Percentiles rank a stretch among this genome's conserved stretches.
Conservation (phyloP, 2,888 invertebrate species). For the Lasioglossum calceatum region DNA sequence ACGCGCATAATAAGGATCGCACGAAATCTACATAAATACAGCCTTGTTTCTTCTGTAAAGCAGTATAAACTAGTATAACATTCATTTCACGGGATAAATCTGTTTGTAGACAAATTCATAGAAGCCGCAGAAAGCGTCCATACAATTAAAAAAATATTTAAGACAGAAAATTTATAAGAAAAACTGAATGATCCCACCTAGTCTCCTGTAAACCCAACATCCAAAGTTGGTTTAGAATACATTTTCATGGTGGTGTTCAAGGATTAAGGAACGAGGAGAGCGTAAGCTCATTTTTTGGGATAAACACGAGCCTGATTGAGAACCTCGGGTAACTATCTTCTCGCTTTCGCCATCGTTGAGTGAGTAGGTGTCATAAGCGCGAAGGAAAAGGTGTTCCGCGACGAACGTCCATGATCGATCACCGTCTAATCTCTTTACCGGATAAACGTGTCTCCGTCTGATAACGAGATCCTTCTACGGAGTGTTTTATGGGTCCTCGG, state of each 20-base stretch:
- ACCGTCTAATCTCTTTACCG: constrained; percentile 43
- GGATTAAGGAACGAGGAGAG: neutral
- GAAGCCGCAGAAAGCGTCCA: no score
- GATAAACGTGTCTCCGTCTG: constrained; percentile 37
- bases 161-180: neutral
- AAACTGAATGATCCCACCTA: neutral
- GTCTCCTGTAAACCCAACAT: neutral
- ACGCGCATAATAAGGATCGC: neutral
- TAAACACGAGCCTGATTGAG: neutral
- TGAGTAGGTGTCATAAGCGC: constrained; percentile 24
- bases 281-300: neutral
- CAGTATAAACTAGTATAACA: neutral
- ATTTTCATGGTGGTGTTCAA: neutral
- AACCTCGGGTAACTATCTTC: constrained; percentile 16
- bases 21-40: neutral
- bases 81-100: neutral
- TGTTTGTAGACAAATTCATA: neutral
- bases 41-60: neutral
- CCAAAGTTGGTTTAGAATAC: neutral
- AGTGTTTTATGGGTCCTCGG: constrained; percentile 16
- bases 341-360: constrained; percentile 28
- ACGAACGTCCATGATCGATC: constrained; percentile 45
- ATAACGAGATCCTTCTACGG: constrained; percentile 35
- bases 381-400: constrained; percentile 22
- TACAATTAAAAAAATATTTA: neutral